Percentiles rank a stretch among this genome's conserved stretches.
These are phyloP conservation scores for Rhopalosiphum nymphaeae DNA, from an alignment of 2,888 invertebrate genomes.

Conservation along the genomic window DNA sequence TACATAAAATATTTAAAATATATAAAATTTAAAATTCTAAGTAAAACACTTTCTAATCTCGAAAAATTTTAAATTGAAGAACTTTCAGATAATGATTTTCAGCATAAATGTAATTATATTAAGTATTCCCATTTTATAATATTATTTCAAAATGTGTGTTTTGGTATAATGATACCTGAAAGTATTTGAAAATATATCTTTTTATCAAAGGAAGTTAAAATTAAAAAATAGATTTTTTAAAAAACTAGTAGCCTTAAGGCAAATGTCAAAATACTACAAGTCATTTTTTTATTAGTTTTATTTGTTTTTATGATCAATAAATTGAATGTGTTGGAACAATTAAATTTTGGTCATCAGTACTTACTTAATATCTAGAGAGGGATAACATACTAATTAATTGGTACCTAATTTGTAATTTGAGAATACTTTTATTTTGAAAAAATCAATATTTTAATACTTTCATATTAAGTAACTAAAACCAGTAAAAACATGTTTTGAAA, in stretches of 20 bases:
- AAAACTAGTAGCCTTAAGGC: too few relatives aligned
- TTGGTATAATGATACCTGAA: background rate
- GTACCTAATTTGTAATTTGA: background rate
- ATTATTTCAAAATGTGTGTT: background rate
- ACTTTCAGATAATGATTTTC: background rate
- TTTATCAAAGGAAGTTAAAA: background rate
- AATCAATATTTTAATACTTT: too few relatives aligned
- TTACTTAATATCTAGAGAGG: background rate
- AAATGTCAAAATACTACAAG: too few relatives aligned
- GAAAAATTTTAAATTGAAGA: too few relatives aligned
- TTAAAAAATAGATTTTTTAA: background rate
- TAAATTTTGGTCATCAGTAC: background rate
- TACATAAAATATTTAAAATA: too few relatives aligned
- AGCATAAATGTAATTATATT: background rate
- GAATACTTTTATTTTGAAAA: background rate
- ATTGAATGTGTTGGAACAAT: background rate
- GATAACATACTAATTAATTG: background rate
- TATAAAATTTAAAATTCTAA: too few relatives aligned
- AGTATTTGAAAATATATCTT: background rate
- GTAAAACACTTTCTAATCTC: too few relatives aligned
- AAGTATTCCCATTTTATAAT: background rate
- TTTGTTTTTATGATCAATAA: background rate
- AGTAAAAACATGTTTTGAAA: too few relatives aligned
- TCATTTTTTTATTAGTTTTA: too few relatives aligned
- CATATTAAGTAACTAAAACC: too few relatives aligned